A percentile compares a stretch with the other conserved stretches of the same genome.
phyloP scores from a whole-genome alignment of 2,797 vertebrate species.

The Anabacerthia variegaticeps region DNA sequence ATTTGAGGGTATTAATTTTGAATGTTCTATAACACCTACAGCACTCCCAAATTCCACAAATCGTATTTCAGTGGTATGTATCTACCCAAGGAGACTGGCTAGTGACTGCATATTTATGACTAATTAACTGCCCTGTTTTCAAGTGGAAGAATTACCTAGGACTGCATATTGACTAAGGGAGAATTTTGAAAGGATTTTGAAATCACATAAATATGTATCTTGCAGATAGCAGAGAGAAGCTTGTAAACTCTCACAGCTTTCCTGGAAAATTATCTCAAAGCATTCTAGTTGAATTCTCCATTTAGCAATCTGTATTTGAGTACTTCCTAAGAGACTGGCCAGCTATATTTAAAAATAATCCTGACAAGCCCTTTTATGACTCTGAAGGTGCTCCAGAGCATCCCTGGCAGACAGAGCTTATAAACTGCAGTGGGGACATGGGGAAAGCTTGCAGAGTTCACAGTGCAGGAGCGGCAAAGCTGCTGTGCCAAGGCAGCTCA shows the following conservation, averaged over 20 bases:
- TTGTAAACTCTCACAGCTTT: background rate
- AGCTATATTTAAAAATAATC: background rate
- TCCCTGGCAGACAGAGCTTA: background rate
- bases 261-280: conserved; percentile 4
- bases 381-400: background rate
- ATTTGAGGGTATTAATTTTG: background rate
- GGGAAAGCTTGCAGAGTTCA: background rate
- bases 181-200: background rate
- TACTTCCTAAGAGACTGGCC: background rate
- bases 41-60: background rate
- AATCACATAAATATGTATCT: background rate
- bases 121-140: background rate
- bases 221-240: background rate
- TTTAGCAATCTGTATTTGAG: background rate
- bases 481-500: background rate
- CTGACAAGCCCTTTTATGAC: background rate
- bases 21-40: background rate
- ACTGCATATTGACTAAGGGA: background rate
- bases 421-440: background rate
- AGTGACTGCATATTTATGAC: background rate
- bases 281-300: background rate
- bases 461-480: background rate
- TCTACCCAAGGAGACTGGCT: background rate
- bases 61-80: background rate
- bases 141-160: background rate